Evolutionary conservation across 2,797 vertebrate species (phyloP).

Genomic region (Valencia hispanica): DNA sequence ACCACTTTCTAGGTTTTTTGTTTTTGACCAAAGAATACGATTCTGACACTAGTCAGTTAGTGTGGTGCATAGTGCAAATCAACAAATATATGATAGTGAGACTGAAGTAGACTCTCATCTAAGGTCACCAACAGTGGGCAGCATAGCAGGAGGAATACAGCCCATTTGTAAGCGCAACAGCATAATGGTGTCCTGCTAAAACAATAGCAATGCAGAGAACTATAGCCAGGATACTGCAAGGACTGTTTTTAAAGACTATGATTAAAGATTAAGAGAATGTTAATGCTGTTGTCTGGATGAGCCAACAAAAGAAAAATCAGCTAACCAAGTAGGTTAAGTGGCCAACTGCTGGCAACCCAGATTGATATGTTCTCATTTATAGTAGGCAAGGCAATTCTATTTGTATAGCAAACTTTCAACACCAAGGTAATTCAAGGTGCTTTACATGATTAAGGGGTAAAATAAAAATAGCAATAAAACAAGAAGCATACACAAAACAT

Average conservation of each 20-base stretch:
- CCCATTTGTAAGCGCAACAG: background rate
- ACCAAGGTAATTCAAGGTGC: too few relatives aligned
- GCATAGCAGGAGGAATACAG: background rate
- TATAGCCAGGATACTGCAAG: background rate
- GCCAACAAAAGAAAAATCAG: too few relatives aligned
- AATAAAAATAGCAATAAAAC: too few relatives aligned
- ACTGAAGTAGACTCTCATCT: background rate
- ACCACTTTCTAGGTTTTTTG: background rate
- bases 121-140: background rate
- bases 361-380: too few relatives aligned
- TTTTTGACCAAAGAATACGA: background rate
- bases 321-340: too few relatives aligned
- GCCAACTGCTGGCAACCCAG: too few relatives aligned
- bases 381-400: too few relatives aligned
- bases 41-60: background rate
- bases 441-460: too few relatives aligned
- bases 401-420: too few relatives aligned
- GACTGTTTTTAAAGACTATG: background rate
- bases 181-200: background rate
- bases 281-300: conserved; percentile 37
- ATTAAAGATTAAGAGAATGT: background rate
- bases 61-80: background rate
- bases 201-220: background rate
- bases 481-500: too few relatives aligned
- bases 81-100: background rate